phyloP scores from a whole-genome alignment of 2,888 invertebrate genomes.

The Automeris io region DNA sequence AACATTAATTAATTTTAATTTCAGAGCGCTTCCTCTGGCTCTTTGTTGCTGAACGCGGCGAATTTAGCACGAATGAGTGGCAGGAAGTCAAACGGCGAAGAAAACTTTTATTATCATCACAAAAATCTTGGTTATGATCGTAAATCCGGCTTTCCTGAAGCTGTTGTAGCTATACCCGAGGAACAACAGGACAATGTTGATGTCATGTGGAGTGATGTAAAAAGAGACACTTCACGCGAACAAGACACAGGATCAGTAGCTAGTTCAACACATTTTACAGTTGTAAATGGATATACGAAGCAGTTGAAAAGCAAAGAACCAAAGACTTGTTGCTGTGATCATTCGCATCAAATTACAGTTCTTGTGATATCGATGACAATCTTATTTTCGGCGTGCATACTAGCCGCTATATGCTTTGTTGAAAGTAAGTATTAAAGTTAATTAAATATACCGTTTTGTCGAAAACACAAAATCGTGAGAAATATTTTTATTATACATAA shows the following conservation, averaged over 20 bases:
- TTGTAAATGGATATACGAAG: conserved; percentile 86
- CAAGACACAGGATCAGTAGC: conserved; percentile 85
- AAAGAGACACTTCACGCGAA: conserved; percentile 64
- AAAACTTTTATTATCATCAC: conserved; percentile 49
- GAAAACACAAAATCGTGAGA: no score
- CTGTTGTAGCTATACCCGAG: conserved; percentile 63
- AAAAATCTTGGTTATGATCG: conserved; percentile 53
- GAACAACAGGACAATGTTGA: conserved; percentile 54
- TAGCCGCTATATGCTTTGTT: conserved; percentile 88
- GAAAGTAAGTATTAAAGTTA: conserved; percentile 82
- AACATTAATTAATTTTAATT: conserved; percentile 28
- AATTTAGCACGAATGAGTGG: conserved; percentile 80
- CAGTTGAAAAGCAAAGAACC: conserved; percentile 78
- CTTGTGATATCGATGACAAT: conserved; percentile 89
- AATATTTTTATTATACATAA: no score
- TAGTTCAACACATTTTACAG: conserved; percentile 92
- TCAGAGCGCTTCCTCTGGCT: conserved; percentile 89
- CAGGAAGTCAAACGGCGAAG: conserved; percentile 44
- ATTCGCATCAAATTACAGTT: conserved; percentile 87
- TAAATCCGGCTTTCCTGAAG: conserved; percentile 41
- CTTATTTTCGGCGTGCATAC: conserved; percentile 86
- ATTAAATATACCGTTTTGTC: no score
- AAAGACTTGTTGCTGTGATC: conserved; percentile 83
- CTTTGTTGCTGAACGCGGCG: conserved; percentile 86
- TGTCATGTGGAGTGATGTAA: conserved; percentile 67